A percentile compares a stretch with the other conserved stretches of the same genome.
Conservation (phyloP, 2,113 vertebrate genomes). For the Hyaena hyaena region DNA sequence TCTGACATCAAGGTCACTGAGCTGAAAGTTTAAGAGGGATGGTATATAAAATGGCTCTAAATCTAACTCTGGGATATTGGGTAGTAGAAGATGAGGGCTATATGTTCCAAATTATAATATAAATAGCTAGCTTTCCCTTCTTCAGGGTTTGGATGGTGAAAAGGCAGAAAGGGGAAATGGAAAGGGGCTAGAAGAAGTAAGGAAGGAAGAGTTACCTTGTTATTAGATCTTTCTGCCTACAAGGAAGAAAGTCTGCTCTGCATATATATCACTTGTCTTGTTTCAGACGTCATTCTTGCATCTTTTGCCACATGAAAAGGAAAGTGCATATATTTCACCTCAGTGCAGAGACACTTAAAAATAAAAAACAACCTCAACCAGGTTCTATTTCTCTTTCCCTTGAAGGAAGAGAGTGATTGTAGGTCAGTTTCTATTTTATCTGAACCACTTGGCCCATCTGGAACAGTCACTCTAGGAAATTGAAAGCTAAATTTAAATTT, state of each 20-base stretch:
- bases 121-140: not conserved
- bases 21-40: not conserved
- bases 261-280: not conserved
- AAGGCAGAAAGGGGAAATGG: conserved; percentile 26
- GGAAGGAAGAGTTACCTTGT: not conserved
- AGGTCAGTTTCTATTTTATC: conserved; percentile 59
- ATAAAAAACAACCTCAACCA: conserved; percentile 43
- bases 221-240: conserved; percentile 2
- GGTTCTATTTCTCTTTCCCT: not conserved
- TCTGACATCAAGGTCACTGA: conserved; percentile 68
- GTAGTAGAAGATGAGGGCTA: conserved; percentile 37
- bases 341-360: conserved; percentile 11
- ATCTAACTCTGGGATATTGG: conserved; percentile 56
- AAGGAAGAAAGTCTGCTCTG: not conserved
- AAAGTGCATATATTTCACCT: conserved; percentile 13
- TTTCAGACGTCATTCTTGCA: conserved; percentile 8
- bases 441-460: conserved; percentile 45
- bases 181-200: not conserved
- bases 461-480: conserved; percentile 56
- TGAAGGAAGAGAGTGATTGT: conserved; percentile 20
- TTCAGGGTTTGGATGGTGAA: not conserved
- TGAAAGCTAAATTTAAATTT: conserved; percentile 68
- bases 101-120: conserved; percentile 8
- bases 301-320: conserved; percentile 18
- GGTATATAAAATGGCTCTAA: conserved; percentile 48